phyloP scores from a whole-genome alignment of 2,113 vertebrate genomes.

The Stigmatopora nigra region DNA sequence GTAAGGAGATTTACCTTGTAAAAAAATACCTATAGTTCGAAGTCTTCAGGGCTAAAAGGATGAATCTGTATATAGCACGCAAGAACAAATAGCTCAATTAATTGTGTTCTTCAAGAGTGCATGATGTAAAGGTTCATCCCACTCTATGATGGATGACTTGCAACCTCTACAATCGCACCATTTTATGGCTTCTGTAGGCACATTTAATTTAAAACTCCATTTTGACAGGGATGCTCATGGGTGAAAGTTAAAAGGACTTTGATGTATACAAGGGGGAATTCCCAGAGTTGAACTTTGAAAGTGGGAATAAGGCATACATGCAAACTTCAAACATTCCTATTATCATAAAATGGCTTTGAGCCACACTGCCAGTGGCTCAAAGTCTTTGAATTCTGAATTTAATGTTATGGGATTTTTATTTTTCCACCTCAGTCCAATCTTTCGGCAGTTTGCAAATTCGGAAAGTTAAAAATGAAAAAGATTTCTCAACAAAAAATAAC shows the following conservation, averaged over 20 bases:
- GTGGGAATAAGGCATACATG: conserved; percentile 11
- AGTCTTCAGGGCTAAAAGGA: neutral
- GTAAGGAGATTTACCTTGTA: too few relatives aligned
- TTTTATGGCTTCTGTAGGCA: conserved; percentile 30
- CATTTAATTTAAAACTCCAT: conserved; percentile 27
- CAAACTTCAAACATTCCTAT: conserved; percentile 10
- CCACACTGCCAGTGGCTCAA: neutral
- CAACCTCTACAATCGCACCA: conserved; percentile 24
- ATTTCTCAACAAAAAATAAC: neutral
- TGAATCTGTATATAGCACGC: neutral
- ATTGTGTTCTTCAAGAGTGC: conserved; percentile 3
- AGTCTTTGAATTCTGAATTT: neutral
- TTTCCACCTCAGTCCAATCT: too few relatives aligned
- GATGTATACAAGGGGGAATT: conserved; percentile 50
- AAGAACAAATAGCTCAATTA: neutral
- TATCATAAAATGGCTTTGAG: conserved; percentile 6
- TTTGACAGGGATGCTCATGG: conserved; percentile 11
- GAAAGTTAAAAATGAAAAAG: too few relatives aligned
- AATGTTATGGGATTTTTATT: neutral
- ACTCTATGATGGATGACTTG: conserved; percentile 18
- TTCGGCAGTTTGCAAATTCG: too few relatives aligned
- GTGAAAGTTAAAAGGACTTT: conserved; percentile 32
- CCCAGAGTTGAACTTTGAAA: conserved; percentile 36
- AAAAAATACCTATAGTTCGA: neutral
- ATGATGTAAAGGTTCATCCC: conserved; percentile 13